phyloP scores from a whole-genome alignment of 2,888 invertebrate species.

The Drosophila rubida region DNA sequence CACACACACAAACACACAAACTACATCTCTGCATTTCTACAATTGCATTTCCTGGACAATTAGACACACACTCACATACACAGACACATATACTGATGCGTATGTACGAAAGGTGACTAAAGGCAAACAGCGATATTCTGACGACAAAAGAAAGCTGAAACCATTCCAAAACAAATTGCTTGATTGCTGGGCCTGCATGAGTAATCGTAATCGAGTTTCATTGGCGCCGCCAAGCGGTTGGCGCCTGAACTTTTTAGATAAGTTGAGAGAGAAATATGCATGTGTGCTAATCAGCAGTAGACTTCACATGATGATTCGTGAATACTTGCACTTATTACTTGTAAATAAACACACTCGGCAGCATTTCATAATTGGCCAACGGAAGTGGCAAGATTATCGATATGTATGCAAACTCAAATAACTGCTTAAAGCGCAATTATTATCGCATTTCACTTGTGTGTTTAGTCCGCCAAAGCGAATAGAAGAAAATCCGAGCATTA shows the following conservation, averaged over 20 bases:
- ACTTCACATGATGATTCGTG: background rate
- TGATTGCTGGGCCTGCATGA: conserved; percentile 41
- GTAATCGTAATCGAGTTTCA: conserved; percentile 66
- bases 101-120: conserved; percentile 48
- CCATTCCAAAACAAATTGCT: conserved; percentile 29
- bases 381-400: conserved; percentile 14
- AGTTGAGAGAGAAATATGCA: conserved; percentile 31
- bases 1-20: conserved; percentile 10
- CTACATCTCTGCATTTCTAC: conserved; percentile 5
- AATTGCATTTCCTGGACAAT: conserved; percentile 47
- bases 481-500: conserved; percentile 9
- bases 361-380: conserved; percentile 14
- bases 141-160: conserved; percentile 34
- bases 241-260: conserved; percentile 51
- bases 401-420: conserved; percentile 1
- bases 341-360: conserved; percentile 7
- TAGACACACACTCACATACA: conserved; percentile 5
- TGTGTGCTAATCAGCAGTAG: conserved; percentile 69
- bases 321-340: conserved; percentile 11
- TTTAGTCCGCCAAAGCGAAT: conserved; percentile 4
- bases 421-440: conserved; percentile 10
- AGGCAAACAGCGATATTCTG: conserved; percentile 26
- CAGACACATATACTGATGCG: too few relatives aligned
- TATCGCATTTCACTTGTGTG: background rate
- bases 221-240: conserved; percentile 65